phyloP scores from a whole-genome alignment of 30 jellyfish, hydroid and myxozoan species.

The Turritopsis rubra region DNA sequence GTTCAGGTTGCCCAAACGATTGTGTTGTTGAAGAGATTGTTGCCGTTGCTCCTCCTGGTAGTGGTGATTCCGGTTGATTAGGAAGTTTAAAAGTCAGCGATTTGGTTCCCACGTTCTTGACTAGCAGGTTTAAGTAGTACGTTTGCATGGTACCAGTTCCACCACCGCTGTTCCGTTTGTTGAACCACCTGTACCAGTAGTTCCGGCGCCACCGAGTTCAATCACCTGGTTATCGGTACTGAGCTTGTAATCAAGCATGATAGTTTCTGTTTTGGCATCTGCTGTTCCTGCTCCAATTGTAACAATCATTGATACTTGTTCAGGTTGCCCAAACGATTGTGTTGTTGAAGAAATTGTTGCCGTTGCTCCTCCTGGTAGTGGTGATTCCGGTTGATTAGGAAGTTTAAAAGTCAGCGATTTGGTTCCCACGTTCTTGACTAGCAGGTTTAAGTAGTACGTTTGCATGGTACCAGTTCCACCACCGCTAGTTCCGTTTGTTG shows the following conservation, averaged over 20 bases:
- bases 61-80: background rate
- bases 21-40: background rate
- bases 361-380: background rate
- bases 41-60: background rate
- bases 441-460: background rate
- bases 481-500: background rate
- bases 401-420: background rate
- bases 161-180: background rate
- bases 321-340: background rate
- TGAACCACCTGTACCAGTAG: no score
- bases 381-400: background rate
- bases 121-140: background rate
- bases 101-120: background rate
- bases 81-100: background rate
- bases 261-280: background rate
- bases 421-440: slow-evolving; percentile 2
- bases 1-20: background rate
- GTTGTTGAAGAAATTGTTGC: background rate
- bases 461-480: background rate
- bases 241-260: background rate
- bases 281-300: background rate
- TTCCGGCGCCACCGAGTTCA: background rate
- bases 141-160: background rate
- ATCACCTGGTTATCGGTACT: background rate
- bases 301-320: background rate